These are phyloP conservation scores for Megalops cyprinoides DNA, from an alignment of 2,797 vertebrate species.

Conservation along the genomic window DNA sequence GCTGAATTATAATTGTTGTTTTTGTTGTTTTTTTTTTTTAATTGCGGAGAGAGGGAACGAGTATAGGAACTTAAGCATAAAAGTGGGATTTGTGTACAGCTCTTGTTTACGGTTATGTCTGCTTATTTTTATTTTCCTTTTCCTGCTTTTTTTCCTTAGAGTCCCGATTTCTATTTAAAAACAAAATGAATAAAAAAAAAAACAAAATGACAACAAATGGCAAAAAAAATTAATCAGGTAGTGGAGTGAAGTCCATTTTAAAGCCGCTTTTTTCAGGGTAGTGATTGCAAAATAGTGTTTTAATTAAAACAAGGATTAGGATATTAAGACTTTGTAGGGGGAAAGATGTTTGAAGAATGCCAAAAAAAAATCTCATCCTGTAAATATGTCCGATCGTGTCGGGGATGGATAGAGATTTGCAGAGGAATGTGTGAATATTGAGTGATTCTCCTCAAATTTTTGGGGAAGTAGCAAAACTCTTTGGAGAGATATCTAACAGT, in stretches of 20 bases:
- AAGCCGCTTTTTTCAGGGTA: constrained; percentile 27
- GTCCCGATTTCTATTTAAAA: constrained; percentile 31
- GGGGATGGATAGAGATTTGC: background rate
- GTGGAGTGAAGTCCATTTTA: constrained; percentile 21
- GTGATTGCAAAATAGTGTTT: constrained; percentile 21
- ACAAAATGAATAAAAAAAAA: background rate
- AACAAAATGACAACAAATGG: background rate
- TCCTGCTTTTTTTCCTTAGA: background rate
- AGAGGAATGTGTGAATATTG: background rate
- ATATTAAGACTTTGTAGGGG: constrained; percentile 2
- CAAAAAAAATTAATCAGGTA: background rate
- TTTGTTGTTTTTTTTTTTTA: constrained; percentile 35
- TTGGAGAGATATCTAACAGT: constrained; percentile 3
- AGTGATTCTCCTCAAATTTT: background rate
- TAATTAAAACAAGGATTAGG: constrained; percentile 17
- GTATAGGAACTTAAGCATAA: background rate
- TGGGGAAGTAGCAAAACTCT: constrained; percentile 2
- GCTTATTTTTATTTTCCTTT: constrained; percentile 13
- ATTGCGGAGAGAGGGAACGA: background rate
- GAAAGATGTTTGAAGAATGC: constrained; percentile 12
- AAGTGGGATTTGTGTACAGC: constrained; percentile 16
- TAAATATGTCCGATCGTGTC: constrained; percentile 23
- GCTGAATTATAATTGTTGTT: constrained; percentile 29
- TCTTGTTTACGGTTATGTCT: constrained; percentile 23
- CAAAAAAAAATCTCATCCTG: constrained; percentile 24